A percentile compares a stretch with the other conserved stretches of the same genome.
Conservation (phyloP, 2,888 invertebrate genomes). For the Papilio elwesi region DNA sequence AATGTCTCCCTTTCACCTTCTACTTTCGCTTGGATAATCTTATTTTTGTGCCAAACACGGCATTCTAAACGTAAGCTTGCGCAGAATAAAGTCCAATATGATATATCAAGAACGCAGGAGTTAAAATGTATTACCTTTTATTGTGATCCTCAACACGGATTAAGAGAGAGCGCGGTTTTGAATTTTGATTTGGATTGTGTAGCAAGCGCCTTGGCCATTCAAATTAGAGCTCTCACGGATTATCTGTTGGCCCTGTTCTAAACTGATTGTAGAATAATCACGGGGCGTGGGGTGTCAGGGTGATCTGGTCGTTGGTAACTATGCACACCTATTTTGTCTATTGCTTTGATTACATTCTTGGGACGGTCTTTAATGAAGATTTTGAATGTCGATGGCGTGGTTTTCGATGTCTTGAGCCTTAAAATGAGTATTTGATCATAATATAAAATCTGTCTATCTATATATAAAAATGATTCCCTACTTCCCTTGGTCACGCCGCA, state of each 20-base stretch:
- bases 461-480: neutral
- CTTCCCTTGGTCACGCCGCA: too few relatives aligned
- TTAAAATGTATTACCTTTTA: conserved; percentile 85
- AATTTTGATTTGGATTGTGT: conserved; percentile 84
- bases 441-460: too few relatives aligned
- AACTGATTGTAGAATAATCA: conserved; percentile 49
- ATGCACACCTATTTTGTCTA: conserved; percentile 80
- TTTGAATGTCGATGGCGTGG: conserved; percentile 56
- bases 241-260: conserved; percentile 65
- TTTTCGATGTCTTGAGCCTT: conserved; percentile 63
- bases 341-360: conserved; percentile 80
- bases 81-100: conserved; percentile 64
- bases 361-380: conserved; percentile 78
- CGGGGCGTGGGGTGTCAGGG: conserved; percentile 55
- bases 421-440: conserved; percentile 42
- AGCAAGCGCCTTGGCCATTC: conserved; percentile 70
- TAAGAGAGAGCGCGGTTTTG: conserved; percentile 84
- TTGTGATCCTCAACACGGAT: conserved; percentile 84
- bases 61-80: conserved; percentile 58
- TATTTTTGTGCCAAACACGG: conserved; percentile 68
- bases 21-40: conserved; percentile 84
- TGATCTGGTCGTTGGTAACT: conserved; percentile 65
- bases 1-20: conserved; percentile 84
- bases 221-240: conserved; percentile 70
- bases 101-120: conserved; percentile 56